phyloP scores from a whole-genome alignment of 1,140 invertebrate species.

The Chlorops oryzae region DNA sequence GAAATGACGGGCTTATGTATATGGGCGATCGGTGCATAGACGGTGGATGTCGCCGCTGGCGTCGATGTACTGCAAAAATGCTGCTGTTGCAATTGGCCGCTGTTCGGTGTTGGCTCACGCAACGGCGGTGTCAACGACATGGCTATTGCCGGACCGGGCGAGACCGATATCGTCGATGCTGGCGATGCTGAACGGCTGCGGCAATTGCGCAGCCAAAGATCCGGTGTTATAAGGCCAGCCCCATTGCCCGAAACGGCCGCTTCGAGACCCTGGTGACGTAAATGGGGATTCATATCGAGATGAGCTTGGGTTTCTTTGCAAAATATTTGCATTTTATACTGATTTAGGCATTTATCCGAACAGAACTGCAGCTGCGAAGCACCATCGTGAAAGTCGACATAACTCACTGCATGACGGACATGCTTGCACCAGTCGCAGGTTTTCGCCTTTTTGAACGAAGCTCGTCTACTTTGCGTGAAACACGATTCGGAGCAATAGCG shows the following conservation, averaged over 20 bases:
- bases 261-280: constrained; percentile 49
- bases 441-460: constrained; percentile 84
- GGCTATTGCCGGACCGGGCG: constrained; percentile 24
- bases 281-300: constrained; percentile 72
- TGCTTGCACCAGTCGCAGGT: constrained; percentile 92
- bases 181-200: constrained; percentile 60
- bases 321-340: constrained; percentile 95
- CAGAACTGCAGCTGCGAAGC: constrained; percentile 74
- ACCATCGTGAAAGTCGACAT: constrained; percentile 80
- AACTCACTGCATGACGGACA: constrained; percentile 83
- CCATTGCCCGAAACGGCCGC: constrained; percentile 34
- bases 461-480: constrained; percentile 78
- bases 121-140: too few species aligned
- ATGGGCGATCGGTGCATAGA: not conserved
- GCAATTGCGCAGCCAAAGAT: constrained; percentile 76
- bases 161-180: constrained; percentile 47
- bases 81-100: constrained; percentile 17
- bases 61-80: constrained; percentile 7
- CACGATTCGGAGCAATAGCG: constrained; percentile 82
- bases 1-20: constrained; percentile 53
- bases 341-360: constrained; percentile 87
- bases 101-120: not conserved
- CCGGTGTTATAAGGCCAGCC: constrained; percentile 71
- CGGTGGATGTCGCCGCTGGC: not conserved
- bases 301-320: constrained; percentile 86